phyloP scores from a whole-genome alignment of 2,797 vertebrate genomes.

The Gymnoscopelus microlampas region DNA sequence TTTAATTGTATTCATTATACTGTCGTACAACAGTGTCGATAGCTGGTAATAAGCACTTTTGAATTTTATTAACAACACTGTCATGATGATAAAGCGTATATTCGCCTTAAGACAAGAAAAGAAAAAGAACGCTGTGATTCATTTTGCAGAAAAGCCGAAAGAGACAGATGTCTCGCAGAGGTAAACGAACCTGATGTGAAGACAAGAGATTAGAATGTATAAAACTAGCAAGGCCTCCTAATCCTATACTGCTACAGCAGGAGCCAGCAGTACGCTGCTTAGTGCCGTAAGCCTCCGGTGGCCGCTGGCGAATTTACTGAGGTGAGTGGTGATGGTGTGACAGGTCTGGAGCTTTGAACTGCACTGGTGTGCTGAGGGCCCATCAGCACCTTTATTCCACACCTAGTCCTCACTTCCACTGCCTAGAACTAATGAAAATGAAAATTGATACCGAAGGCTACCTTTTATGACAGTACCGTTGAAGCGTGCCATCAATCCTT shows the following conservation, averaged over 20 bases:
- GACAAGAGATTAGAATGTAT: constrained; percentile 50
- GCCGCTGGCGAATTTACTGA: constrained; percentile 51
- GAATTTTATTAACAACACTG: no score
- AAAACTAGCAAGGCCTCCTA: constrained; percentile 39
- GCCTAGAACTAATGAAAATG: constrained; percentile 22
- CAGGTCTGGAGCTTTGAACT: constrained; percentile 49
- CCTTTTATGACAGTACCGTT: constrained; percentile 6
- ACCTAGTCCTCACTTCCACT: constrained; percentile 24
- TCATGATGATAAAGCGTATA: no score
- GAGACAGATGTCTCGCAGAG: constrained; percentile 50
- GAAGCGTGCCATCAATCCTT: not conserved
- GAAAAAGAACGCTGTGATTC: no score
- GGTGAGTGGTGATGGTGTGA: constrained; percentile 57
- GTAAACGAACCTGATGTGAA: constrained; percentile 27
- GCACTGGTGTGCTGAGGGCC: constrained; percentile 28
- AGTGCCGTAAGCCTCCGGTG: constrained; percentile 26
- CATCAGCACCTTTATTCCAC: constrained; percentile 23
- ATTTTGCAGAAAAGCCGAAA: constrained; percentile 4
- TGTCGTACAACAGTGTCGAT: no score
- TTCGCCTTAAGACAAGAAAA: no score
- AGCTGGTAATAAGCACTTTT: no score
- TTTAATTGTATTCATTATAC: not conserved
- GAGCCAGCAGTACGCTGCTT: constrained; percentile 4
- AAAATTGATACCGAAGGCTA: constrained; percentile 14
- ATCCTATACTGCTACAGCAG: constrained; percentile 40